phyloP scores from a whole-genome alignment of 2,888 invertebrate genomes.

The Cheilosia variabilis region DNA sequence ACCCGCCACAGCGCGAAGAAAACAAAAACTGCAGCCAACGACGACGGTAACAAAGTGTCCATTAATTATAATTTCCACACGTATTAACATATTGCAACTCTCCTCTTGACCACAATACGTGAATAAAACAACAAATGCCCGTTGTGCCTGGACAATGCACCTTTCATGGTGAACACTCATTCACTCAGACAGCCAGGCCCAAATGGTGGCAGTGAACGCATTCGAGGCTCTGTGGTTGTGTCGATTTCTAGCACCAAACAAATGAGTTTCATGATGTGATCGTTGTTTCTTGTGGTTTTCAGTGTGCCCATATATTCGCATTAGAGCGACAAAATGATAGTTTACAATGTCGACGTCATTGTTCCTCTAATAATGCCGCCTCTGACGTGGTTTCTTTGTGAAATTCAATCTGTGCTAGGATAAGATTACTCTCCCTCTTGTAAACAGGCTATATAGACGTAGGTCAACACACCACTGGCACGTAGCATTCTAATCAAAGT shows the following conservation, averaged over 20 bases:
- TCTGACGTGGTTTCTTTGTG: conserved; percentile 31
- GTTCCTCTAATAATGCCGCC: conserved; percentile 39
- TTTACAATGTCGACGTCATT: conserved; percentile 61
- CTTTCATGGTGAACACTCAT: conserved; percentile 23
- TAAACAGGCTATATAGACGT: conserved; percentile 7
- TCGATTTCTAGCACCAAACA: conserved; percentile 40
- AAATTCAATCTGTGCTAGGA: conserved; percentile 38
- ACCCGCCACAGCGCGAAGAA: conserved; percentile 13
- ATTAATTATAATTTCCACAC: conserved; percentile 69
- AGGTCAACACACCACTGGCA: conserved; percentile 1
- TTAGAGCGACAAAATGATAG: conserved; percentile 18
- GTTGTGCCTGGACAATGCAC: conserved; percentile 47
- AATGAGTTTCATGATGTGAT: conserved; percentile 48
- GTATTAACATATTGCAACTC: conserved; percentile 51
- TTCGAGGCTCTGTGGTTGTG: conserved; percentile 42
- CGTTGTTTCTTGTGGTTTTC: conserved; percentile 27
- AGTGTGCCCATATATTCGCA: neutral
- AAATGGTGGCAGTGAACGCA: conserved; percentile 52
- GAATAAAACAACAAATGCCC: conserved; percentile 3
- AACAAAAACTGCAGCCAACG: conserved; percentile 15
- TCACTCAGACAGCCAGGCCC: neutral
- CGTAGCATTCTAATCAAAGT: conserved; percentile 25
- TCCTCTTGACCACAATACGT: conserved; percentile 43
- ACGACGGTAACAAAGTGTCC: conserved; percentile 37
- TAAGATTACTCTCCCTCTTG: conserved; percentile 33